Conservation (phyloP, 1,140 invertebrate genomes). For the Drosophila mojavensis region DNA sequence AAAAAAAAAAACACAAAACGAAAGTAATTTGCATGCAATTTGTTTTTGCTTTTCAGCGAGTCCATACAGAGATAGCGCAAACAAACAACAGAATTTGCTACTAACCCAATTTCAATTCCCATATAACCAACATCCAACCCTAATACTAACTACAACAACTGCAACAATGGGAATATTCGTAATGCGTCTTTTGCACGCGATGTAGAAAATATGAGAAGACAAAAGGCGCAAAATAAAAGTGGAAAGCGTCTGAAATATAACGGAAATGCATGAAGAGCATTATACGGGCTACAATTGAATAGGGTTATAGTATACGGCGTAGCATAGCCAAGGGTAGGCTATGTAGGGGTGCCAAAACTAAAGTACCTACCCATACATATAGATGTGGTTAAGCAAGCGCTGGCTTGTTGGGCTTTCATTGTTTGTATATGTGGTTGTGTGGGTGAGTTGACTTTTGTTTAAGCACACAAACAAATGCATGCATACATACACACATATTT, state of each 20-base stretch:
- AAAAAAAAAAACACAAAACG: not conserved
- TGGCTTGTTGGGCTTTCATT: conserved; percentile 12
- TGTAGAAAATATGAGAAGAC: conserved; percentile 52
- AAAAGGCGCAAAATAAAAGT: conserved; percentile 68
- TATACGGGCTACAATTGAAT: conserved; percentile 27
- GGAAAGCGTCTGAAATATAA: conserved; percentile 69
- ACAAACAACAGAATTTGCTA: conserved; percentile 72
- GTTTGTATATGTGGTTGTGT: conserved; percentile 12
- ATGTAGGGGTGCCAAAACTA: conserved; percentile 8
- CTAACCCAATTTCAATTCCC: conserved; percentile 71
- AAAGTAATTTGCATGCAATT: conserved; percentile 5
- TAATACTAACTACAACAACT: conserved; percentile 33
- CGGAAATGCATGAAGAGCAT: conserved; percentile 58
- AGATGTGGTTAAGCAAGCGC: conserved; percentile 23
- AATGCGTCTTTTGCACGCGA: conserved; percentile 23
- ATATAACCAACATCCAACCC: conserved; percentile 49
- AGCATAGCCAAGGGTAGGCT: not conserved
- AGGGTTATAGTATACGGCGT: not conserved
- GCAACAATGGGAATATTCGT: conserved; percentile 13
- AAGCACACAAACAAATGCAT: conserved; percentile 29
- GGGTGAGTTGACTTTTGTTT: conserved; percentile 47
- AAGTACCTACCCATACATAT: conserved; percentile 14
- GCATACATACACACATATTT: not conserved
- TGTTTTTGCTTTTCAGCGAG: conserved; percentile 26
- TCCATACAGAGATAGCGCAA: conserved; percentile 40